phyloP scores from a whole-genome alignment of 2,797 vertebrate genomes.

The Enteromius paludinosus region DNA sequence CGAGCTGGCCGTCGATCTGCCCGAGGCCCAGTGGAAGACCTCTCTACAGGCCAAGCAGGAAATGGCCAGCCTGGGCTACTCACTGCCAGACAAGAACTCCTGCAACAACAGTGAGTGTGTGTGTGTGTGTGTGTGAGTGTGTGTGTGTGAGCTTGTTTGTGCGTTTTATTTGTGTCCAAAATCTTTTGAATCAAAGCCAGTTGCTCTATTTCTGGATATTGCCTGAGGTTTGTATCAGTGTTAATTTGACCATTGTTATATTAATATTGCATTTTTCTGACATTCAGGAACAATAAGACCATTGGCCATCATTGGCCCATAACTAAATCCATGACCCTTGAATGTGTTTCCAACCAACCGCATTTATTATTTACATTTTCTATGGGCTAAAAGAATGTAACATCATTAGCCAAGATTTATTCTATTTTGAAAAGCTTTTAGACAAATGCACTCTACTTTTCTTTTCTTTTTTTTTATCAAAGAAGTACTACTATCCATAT shows the following conservation, averaged over 20 bases:
- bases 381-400: conserved; percentile 33
- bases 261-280: conserved; percentile 64
- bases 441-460: conserved; percentile 16
- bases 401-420: conserved; percentile 37
- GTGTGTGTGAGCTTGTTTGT: conserved; percentile 24
- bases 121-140: conserved; percentile 14
- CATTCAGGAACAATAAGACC: conserved; percentile 26
- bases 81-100: conserved; percentile 95
- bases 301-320: conserved; percentile 60
- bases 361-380: conserved; percentile 58
- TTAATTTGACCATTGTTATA: conserved; percentile 42
- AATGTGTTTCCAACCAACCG: conserved; percentile 35
- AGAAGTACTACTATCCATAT: conserved; percentile 58
- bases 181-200: conserved; percentile 52
- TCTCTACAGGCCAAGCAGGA: conserved; percentile 95
- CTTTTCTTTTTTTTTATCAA: neutral
- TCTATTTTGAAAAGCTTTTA: conserved; percentile 48
- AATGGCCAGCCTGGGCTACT: conserved; percentile 93
- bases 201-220: conserved; percentile 50
- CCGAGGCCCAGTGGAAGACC: conserved; percentile 95
- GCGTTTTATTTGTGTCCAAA: neutral
- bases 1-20: conserved; percentile 94
- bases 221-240: conserved; percentile 34
- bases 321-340: conserved; percentile 58
- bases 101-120: conserved; percentile 94